These are phyloP conservation scores for Eupithecia centaureata DNA, from an alignment of 2,888 invertebrate species.

Conservation along the genomic window DNA sequence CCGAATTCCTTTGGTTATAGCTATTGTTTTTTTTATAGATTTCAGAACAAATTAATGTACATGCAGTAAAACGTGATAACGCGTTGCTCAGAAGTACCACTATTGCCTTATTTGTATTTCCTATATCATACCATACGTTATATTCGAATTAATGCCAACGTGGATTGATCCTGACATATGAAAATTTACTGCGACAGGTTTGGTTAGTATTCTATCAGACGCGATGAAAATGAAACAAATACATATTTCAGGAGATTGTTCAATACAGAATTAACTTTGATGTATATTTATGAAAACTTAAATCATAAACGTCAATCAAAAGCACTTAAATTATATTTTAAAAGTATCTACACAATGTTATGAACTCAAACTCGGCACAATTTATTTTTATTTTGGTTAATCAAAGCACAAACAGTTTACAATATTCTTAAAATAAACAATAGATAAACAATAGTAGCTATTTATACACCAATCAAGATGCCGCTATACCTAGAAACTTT, in stretches of 20 bases:
- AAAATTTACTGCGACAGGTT: neutral
- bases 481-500: too few species aligned
- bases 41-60: slow-evolving; percentile 26
- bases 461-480: too few species aligned
- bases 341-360: too few species aligned
- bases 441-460: too few species aligned
- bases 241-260: neutral
- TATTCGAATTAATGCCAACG: slow-evolving; percentile 13
- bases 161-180: neutral
- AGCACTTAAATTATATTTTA: too few species aligned
- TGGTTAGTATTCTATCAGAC: neutral
- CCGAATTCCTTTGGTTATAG: neutral
- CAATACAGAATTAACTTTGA: neutral
- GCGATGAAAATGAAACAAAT: neutral
- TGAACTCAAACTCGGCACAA: too few species aligned
- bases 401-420: too few species aligned
- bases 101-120: slow-evolving; percentile 41
- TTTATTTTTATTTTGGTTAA: too few species aligned
- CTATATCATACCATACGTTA: slow-evolving; percentile 20
- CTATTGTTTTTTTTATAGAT: slow-evolving; percentile 40
- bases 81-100: slow-evolving; percentile 39
- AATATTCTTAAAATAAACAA: too few species aligned
- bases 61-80: slow-evolving; percentile 37
- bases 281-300: neutral
- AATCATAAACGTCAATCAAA: too few species aligned